Percentiles rank a stretch among this genome's conserved stretches.
Evolutionary conservation across 2,888 invertebrate species (phyloP).

Genomic region (Gari tellinella): DNA sequence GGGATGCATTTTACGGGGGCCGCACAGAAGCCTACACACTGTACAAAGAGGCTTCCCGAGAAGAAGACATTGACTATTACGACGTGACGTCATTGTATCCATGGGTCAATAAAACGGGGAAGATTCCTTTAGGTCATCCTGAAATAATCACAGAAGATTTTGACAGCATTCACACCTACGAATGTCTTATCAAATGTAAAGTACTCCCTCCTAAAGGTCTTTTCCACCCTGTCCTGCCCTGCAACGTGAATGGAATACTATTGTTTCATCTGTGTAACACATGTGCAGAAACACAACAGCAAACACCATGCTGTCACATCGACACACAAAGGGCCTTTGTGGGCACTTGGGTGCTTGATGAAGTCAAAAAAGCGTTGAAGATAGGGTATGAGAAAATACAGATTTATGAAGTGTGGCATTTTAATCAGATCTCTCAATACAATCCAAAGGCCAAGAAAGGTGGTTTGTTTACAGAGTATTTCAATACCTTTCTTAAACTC

Average conservation of each 20-base stretch:
- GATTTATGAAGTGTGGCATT: conserved; percentile 48
- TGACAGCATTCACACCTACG: no score
- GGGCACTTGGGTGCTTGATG: conserved; percentile 43
- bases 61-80: no score
- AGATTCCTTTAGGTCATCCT: conserved; percentile 68
- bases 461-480: no score
- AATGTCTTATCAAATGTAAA: conserved; percentile 54
- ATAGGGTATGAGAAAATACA: conserved; percentile 28
- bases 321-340: no score
- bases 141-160: conserved; percentile 66
- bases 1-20: conserved; percentile 75
- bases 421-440: conserved; percentile 41
- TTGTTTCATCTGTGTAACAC: conserved; percentile 81
- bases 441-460: conserved; percentile 30
- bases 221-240: conserved; percentile 77
- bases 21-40: conserved; percentile 65
- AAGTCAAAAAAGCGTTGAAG: conserved; percentile 32
- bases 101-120: conserved; percentile 56
- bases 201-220: conserved; percentile 66
- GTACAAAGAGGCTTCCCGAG: conserved; percentile 44
- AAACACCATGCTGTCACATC: conserved; percentile 23
- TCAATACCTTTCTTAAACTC: conserved; percentile 71
- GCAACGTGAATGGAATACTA: conserved; percentile 72
- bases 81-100: conserved; percentile 40
- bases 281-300: conserved; percentile 29